A percentile compares a stretch with the other conserved stretches of the same genome.
phyloP scores from a whole-genome alignment of 2,113 vertebrate genomes.

The Pelecanoides urinatrix region DNA sequence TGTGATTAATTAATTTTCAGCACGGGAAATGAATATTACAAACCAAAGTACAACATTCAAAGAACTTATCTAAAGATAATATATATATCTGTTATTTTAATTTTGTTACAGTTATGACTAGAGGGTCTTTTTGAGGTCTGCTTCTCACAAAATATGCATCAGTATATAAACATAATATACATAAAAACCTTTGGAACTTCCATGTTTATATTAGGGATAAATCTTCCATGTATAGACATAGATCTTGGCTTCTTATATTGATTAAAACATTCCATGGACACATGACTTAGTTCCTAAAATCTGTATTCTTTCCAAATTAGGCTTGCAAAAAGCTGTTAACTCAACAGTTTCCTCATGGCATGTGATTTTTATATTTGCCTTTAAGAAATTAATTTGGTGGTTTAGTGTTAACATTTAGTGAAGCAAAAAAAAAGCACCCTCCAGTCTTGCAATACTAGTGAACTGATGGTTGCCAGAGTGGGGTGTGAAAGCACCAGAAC shows the following conservation, averaged over 20 bases:
- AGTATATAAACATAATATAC: background rate
- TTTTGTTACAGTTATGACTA: background rate
- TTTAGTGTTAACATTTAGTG: background rate
- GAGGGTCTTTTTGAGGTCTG: background rate
- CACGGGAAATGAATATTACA: background rate
- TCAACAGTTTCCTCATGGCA: background rate
- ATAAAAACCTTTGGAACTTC: background rate
- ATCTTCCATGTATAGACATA: background rate
- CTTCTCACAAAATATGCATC: background rate
- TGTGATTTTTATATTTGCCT: background rate
- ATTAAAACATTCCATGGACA: background rate
- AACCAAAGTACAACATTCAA: background rate
- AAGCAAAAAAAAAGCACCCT: background rate
- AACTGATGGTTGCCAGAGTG: background rate
- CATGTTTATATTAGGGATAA: background rate
- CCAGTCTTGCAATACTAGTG: background rate
- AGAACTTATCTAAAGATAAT: background rate
- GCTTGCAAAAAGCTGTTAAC: background rate
- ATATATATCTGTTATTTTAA: background rate
- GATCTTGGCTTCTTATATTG: background rate
- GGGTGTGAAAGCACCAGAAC: background rate
- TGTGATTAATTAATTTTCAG: background rate
- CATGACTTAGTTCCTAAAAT: background rate
- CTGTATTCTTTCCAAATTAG: background rate
- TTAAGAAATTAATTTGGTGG: background rate